Conservation (phyloP, 2,113 vertebrate genomes). For the Mobula birostris region DNA sequence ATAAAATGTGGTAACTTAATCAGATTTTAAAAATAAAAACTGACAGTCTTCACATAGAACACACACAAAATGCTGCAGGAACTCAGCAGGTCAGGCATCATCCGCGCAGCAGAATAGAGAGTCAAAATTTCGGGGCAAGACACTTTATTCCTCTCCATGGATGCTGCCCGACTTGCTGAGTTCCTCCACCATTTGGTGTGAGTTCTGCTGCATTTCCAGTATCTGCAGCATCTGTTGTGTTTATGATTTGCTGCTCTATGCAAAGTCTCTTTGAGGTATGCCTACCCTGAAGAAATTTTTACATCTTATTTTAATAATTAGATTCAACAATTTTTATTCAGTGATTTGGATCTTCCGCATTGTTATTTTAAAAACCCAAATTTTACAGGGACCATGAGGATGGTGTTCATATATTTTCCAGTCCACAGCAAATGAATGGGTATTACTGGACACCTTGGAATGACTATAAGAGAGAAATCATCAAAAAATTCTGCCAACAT, state of each 20-base stretch:
- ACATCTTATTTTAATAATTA: not conserved
- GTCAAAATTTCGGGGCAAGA: too few species aligned
- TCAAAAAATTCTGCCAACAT: not conserved
- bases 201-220: too few species aligned
- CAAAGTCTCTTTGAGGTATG: too few species aligned
- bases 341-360: not conserved
- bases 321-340: not conserved
- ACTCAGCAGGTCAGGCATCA: too few species aligned
- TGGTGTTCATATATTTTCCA: not conserved
- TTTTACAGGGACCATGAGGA: not conserved
- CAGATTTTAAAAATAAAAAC: not conserved
- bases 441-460: not conserved
- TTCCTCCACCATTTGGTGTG: too few species aligned
- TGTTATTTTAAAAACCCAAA: not conserved
- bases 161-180: too few species aligned
- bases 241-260: too few species aligned
- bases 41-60: not conserved
- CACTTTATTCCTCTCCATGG: too few species aligned
- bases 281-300: too few species aligned
- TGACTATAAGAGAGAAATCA: not conserved
- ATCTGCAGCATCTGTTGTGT: too few species aligned
- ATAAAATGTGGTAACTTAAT: not conserved
- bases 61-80: too few species aligned
- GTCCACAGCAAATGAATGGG: not conserved
- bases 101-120: too few species aligned